phyloP scores from a whole-genome alignment of 2,888 invertebrate genomes.

The Euzetes globulus region DNA sequence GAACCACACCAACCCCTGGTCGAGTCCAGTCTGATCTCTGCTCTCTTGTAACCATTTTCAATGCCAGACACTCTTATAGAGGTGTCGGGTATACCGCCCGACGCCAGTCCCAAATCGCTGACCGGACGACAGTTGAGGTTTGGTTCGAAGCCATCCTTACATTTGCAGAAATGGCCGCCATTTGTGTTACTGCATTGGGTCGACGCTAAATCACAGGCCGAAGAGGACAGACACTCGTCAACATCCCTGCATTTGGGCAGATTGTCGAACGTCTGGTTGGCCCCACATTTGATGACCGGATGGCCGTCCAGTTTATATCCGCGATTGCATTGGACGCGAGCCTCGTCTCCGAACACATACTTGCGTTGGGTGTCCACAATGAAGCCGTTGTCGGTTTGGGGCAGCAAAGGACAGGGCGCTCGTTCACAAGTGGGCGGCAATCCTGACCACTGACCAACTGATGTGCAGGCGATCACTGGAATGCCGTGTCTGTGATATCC shows the following conservation, averaged over 20 bases:
- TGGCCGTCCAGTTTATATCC: constrained; percentile 67
- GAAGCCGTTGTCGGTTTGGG: constrained; percentile 71
- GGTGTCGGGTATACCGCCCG: constrained; percentile 81
- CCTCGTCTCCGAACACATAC: constrained; percentile 81
- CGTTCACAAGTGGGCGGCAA: constrained; percentile 78
- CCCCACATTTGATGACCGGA: constrained; percentile 78
- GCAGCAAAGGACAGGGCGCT: constrained; percentile 42
- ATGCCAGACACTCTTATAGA: constrained; percentile 75
- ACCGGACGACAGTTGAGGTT: constrained; percentile 71
- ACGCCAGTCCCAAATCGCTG: constrained; percentile 75
- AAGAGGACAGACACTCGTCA: constrained; percentile 71
- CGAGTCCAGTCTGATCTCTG: constrained; percentile 71
- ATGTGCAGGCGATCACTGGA: constrained; percentile 86
- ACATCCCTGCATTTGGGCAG: constrained; percentile 76
- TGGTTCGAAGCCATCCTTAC: constrained; percentile 51
- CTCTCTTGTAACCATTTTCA: constrained; percentile 72
- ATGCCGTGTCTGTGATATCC: constrained; percentile 74
- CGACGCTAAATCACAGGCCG: constrained; percentile 80
- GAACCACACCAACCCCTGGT: constrained; percentile 80
- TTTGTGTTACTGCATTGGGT: constrained; percentile 82
- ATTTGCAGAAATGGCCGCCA: constrained; percentile 76
- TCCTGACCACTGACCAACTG: constrained; percentile 90
- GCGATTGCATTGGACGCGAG: constrained; percentile 79
- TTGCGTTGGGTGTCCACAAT: constrained; percentile 60
- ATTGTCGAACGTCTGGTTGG: constrained; percentile 71